Percentiles rank a stretch among this genome's conserved stretches.
phyloP scores from a whole-genome alignment of 2,797 vertebrate genomes.

The Melanotaenia pygmaea region DNA sequence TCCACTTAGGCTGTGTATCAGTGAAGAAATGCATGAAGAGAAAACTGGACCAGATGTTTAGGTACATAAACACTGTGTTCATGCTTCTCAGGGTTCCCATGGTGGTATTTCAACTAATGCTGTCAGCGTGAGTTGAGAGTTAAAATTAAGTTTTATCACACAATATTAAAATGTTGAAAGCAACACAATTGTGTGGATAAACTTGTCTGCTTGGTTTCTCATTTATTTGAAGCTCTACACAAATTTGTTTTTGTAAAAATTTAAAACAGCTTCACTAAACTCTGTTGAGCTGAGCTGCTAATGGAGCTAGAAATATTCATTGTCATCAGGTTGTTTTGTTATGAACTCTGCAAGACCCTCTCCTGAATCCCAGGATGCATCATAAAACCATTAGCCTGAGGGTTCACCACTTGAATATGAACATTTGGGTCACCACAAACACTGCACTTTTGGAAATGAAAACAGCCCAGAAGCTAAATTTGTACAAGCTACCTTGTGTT shows the following conservation, averaged over 20 bases:
- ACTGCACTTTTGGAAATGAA: not conserved
- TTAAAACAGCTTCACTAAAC: not conserved
- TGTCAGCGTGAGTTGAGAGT: not conserved
- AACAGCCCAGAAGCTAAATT: not conserved
- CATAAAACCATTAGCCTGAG: conserved; percentile 36
- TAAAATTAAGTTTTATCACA: not conserved
- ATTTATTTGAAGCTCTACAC: not conserved
- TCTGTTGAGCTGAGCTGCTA: too few species aligned
- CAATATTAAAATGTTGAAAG: too few species aligned
- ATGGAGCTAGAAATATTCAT: conserved; percentile 71
- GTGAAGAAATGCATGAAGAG: too few species aligned
- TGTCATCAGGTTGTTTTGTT: conserved; percentile 74
- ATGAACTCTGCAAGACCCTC: conserved; percentile 69
- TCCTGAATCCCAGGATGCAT: conserved; percentile 50
- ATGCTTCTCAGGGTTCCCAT: not conserved
- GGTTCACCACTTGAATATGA: not conserved
- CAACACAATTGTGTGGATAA: too few species aligned
- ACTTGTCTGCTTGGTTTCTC: not conserved
- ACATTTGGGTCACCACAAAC: conserved; percentile 13
- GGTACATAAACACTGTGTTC: not conserved
- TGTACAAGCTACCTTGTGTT: not conserved
- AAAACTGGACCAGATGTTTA: not conserved
- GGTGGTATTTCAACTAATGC: not conserved
- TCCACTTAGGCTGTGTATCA: too few species aligned
- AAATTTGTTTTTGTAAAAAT: not conserved